Percentiles rank a stretch among this genome's conserved stretches.
Evolutionary conservation across 2,888 invertebrate genomes (phyloP).

Genomic region (Cryptus viduatorius): DNA sequence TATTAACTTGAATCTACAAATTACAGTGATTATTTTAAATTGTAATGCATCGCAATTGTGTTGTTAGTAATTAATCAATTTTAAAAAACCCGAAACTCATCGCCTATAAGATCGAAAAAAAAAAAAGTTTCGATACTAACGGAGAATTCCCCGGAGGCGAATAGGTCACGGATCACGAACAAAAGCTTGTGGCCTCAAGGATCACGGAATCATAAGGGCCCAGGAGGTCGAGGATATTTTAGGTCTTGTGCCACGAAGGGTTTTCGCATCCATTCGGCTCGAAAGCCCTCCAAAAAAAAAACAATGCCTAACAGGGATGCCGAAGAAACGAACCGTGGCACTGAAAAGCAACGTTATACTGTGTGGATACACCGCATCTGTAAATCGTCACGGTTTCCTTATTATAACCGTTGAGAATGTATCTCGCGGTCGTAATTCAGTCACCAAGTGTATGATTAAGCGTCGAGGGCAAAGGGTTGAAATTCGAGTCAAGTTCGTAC

Average conservation of each 20-base stretch:
- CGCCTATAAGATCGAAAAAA: background rate
- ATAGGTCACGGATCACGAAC: constrained; percentile 68
- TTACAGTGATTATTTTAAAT: too few species aligned
- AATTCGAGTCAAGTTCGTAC: constrained; percentile 77
- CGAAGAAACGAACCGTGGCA: background rate
- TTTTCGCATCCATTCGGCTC: background rate
- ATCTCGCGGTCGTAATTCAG: background rate
- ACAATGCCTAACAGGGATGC: background rate
- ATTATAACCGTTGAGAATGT: background rate
- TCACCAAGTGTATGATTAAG: constrained; percentile 6
- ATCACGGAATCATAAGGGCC: constrained; percentile 66
- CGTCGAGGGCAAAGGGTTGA: constrained; percentile 73
- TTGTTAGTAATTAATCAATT: too few species aligned
- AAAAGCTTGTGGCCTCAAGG: constrained; percentile 73
- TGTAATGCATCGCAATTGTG: too few species aligned
- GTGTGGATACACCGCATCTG: constrained; percentile 8
- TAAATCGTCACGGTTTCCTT: background rate
- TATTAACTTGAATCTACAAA: too few species aligned
- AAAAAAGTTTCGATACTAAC: background rate
- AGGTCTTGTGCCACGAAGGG: background rate
- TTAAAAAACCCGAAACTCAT: background rate
- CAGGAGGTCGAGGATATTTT: constrained; percentile 47
- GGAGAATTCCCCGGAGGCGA: constrained; percentile 30
- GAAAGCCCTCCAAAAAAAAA: constrained; percentile 32
- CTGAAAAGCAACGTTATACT: background rate